These are phyloP conservation scores for Drosophila antonietae DNA, from an alignment of 2,888 invertebrate genomes.

Conservation along the genomic window DNA sequence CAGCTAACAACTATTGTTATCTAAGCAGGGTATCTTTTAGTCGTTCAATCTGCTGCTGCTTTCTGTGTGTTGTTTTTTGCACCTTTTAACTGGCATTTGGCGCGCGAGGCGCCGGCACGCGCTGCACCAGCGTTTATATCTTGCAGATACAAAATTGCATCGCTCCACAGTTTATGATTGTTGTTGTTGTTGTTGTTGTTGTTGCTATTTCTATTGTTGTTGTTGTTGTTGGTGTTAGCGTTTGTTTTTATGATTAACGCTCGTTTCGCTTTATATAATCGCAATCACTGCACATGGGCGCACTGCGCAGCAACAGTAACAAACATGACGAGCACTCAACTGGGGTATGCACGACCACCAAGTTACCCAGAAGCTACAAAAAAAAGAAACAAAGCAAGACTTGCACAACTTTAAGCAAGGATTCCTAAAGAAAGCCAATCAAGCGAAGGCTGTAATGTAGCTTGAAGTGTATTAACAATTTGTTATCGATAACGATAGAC, in stretches of 20 bases:
- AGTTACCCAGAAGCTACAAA: neutral
- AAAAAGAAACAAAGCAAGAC: neutral
- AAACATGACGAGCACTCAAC: slow-evolving; percentile 10
- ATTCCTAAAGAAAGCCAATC: neutral
- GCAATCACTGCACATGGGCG: slow-evolving; percentile 60
- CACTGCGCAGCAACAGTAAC: slow-evolving; percentile 29
- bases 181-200: slow-evolving; percentile 25
- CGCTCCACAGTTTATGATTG: slow-evolving; percentile 15
- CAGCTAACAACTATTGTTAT: no score
- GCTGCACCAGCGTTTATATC: slow-evolving; percentile 74
- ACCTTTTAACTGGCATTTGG: slow-evolving; percentile 69
- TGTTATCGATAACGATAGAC: neutral
- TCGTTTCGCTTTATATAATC: slow-evolving; percentile 74
- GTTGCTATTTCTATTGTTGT: neutral
- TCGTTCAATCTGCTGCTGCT: neutral
- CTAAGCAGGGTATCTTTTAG: neutral
- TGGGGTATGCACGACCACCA: neutral
- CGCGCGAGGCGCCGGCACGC: slow-evolving; percentile 70
- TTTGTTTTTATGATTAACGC: slow-evolving; percentile 73
- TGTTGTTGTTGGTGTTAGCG: slow-evolving; percentile 14
- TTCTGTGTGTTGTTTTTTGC: slow-evolving; percentile 12
- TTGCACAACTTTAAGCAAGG: no score
- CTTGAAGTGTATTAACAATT: accelerated
- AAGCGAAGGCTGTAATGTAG: no score
- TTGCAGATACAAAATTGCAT: slow-evolving; percentile 67